These are phyloP conservation scores for Cyanoramphus novaezelandiae DNA, from an alignment of 2,113 vertebrate genomes.

Conservation along the genomic window DNA sequence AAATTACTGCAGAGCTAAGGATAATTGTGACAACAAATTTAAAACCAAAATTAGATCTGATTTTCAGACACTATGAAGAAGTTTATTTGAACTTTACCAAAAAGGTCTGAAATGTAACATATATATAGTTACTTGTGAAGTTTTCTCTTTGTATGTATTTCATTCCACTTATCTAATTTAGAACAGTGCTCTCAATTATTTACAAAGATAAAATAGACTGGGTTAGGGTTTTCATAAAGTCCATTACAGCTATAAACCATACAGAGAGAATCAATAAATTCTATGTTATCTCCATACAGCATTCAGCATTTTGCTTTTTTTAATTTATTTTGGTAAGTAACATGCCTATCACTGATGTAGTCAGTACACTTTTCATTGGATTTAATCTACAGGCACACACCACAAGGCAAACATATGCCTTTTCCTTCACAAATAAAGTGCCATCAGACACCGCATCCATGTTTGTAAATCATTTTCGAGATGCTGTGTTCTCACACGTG, in stretches of 20 bases:
- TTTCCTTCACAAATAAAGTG: conserved; percentile 29
- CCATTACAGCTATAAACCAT: conserved; percentile 25
- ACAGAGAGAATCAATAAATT: conserved; percentile 12
- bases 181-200: not conserved
- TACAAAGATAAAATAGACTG: conserved; percentile 11
- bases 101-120: not conserved
- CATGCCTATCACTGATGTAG: not conserved
- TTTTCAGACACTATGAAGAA: not conserved
- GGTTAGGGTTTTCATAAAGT: not conserved
- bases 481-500: conserved; percentile 44
- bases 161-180: not conserved
- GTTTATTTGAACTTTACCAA: not conserved
- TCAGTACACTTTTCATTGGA: not conserved
- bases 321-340: not conserved
- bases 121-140: not conserved
- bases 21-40: conserved; percentile 1
- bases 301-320: not conserved
- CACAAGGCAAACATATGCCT: conserved; percentile 54
- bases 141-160: not conserved
- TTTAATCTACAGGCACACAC: not conserved
- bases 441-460: not conserved
- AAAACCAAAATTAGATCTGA: not conserved
- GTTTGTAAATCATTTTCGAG: conserved; percentile 21
- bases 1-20: conserved; percentile 25
- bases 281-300: not conserved